Evolutionary conservation across 1,140 invertebrate genomes (phyloP).

Genomic region (Drosophila sucinea): DNA sequence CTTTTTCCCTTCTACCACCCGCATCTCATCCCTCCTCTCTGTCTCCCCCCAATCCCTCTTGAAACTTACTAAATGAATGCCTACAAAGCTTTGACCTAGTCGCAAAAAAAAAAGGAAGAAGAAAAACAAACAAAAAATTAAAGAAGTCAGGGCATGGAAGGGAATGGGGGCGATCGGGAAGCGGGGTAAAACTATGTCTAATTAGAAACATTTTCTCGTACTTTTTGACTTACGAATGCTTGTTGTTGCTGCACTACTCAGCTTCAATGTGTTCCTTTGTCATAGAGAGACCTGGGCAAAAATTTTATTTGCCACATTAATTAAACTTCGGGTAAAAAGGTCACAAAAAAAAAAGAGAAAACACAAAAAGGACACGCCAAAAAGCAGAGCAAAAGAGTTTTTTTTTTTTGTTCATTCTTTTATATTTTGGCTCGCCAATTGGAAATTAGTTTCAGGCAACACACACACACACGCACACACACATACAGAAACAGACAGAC

Average conservation of each 20-base stretch:
- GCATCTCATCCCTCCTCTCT: background rate
- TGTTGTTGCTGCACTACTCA: conserved; percentile 9
- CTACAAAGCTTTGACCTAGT: conserved; percentile 54
- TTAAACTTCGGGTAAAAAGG: conserved; percentile 66
- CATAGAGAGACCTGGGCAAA: conserved; percentile 60
- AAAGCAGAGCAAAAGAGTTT: conserved; percentile 9
- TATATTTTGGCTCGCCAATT: conserved; percentile 56
- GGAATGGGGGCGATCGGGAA: background rate
- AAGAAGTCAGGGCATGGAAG: background rate
- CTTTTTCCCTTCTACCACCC: background rate
- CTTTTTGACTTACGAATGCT: conserved; percentile 52
- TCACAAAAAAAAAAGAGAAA: conserved; percentile 42
- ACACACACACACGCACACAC: conserved; percentile 28
- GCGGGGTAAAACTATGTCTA: conserved; percentile 61
- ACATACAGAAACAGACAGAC: conserved; percentile 30
- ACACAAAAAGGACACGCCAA: conserved; percentile 3
- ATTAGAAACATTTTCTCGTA: conserved; percentile 69
- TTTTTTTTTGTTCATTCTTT: conserved; percentile 6
- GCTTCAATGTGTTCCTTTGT: conserved; percentile 44
- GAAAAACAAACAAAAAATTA: conserved; percentile 28
- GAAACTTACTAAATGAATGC: conserved; percentile 42
- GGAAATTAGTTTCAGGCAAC: conserved; percentile 52
- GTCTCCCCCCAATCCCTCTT: background rate
- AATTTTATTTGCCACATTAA: conserved; percentile 66
- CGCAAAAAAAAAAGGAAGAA: background rate